Percentiles rank a stretch among this genome's conserved stretches.
Evolutionary conservation across 2,113 vertebrate species (phyloP).

Genomic region (Rousettus leschenaultii): DNA sequence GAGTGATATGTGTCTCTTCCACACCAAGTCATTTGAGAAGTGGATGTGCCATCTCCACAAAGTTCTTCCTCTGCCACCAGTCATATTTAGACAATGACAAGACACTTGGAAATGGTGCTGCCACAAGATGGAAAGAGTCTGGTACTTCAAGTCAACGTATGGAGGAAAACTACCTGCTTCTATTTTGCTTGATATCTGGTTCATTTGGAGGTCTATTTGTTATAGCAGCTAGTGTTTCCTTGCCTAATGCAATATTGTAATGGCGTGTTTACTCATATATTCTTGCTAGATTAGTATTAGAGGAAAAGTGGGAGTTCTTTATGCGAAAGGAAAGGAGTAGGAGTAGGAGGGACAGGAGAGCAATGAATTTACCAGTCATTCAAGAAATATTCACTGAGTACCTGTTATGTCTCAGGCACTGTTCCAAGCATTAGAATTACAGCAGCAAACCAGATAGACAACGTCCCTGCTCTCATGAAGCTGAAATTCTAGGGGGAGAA

Average conservation of each 20-base stretch:
- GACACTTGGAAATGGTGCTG: background rate
- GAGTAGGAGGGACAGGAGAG: background rate
- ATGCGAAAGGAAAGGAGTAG: background rate
- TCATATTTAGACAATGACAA: background rate
- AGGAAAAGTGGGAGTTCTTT: background rate
- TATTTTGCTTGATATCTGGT: background rate
- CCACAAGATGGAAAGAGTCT: no score
- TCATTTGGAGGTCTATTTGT: background rate
- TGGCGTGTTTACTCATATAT: background rate
- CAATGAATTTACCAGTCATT: background rate
- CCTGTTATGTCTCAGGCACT: background rate
- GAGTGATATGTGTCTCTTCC: background rate
- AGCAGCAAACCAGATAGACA: background rate
- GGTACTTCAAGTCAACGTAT: background rate
- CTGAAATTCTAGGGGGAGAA: background rate
- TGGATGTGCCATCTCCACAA: background rate
- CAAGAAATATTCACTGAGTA: background rate
- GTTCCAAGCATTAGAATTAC: background rate
- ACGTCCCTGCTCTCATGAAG: background rate
- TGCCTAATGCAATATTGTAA: background rate
- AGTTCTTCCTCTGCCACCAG: background rate
- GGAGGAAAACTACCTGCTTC: background rate
- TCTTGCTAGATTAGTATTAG: background rate
- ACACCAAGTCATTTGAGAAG: background rate
- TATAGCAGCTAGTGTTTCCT: background rate